Conservation (phyloP, 2,113 vertebrate genomes). For the Sylvilagus bachmani region DNA sequence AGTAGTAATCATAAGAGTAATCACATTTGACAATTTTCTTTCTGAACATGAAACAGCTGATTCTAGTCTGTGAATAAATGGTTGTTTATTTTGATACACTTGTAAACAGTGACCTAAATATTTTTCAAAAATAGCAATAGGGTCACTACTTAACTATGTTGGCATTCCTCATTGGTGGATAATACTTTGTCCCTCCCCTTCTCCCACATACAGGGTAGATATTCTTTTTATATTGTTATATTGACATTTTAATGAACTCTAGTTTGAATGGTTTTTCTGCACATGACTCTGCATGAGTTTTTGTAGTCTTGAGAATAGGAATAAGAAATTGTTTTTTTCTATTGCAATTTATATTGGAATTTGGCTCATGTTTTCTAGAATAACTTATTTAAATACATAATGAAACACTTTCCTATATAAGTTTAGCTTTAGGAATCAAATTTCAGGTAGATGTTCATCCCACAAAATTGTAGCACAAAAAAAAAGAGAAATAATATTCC, state of each 20-base stretch:
- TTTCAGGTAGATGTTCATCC: background rate
- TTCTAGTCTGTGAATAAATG: constrained; percentile 55
- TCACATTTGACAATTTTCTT: background rate
- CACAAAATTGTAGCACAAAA: background rate
- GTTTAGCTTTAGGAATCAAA: background rate
- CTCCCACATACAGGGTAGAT: background rate
- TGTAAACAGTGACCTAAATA: constrained; percentile 66
- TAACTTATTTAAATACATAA: constrained; percentile 17
- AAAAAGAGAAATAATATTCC: constrained; percentile 5
- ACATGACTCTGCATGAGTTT: background rate
- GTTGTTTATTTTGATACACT: constrained; percentile 38
- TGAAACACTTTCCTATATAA: background rate
- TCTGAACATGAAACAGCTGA: constrained; percentile 13
- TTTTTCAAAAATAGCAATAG: constrained; percentile 55
- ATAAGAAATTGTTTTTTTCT: background rate
- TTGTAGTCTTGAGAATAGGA: background rate
- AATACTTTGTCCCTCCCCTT: background rate
- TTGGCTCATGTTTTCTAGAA: background rate
- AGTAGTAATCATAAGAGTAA: background rate
- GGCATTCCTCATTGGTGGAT: constrained; percentile 21
- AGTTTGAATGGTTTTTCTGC: background rate
- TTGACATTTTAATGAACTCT: constrained; percentile 38
- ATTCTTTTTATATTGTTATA: background rate
- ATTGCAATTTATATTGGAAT: background rate
- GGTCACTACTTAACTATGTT: background rate